These are phyloP conservation scores for Istiophorus platypterus DNA, from an alignment of 2,113 vertebrate genomes.

Conservation along the genomic window DNA sequence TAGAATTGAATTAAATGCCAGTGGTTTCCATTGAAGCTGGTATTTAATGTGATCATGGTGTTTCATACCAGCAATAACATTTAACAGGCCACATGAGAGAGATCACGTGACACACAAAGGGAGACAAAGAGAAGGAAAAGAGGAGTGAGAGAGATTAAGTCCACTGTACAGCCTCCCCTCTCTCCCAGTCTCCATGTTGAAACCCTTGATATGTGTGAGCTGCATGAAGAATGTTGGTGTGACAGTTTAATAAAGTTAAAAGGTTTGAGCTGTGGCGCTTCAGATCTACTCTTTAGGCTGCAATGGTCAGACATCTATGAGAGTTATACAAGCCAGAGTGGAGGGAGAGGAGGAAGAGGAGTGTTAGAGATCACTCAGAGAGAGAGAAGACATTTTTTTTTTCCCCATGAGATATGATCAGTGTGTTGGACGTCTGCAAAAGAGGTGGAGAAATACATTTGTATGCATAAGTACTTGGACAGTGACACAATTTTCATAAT, in stretches of 20 bases:
- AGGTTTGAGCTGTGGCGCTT: conserved; percentile 63
- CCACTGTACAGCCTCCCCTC: background rate
- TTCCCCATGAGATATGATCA: conserved; percentile 26
- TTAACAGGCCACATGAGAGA: conserved; percentile 6
- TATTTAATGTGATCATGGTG: conserved; percentile 4
- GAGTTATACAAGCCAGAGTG: conserved; percentile 14
- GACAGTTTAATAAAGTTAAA: conserved; percentile 77
- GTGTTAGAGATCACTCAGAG: background rate
- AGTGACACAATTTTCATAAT: too few species aligned
- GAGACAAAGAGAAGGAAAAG: conserved; percentile 11
- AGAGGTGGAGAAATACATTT: background rate
- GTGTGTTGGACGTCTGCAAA: background rate
- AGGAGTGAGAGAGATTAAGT: background rate
- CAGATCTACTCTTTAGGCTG: conserved; percentile 44
- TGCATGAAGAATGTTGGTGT: conserved; percentile 58
- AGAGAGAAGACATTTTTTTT: background rate
- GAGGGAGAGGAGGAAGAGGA: conserved; percentile 9
- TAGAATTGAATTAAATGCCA: conserved; percentile 3
- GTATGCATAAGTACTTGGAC: too few species aligned
- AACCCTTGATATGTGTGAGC: conserved; percentile 44
- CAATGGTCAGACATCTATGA: conserved; percentile 57
- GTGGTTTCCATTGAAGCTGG: background rate
- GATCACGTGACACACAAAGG: conserved; percentile 1
- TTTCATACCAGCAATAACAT: conserved; percentile 25
- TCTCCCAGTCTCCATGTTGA: conserved; percentile 24